Conservation (phyloP, 2,888 invertebrate genomes). For the Dicranocentrus wangi region DNA sequence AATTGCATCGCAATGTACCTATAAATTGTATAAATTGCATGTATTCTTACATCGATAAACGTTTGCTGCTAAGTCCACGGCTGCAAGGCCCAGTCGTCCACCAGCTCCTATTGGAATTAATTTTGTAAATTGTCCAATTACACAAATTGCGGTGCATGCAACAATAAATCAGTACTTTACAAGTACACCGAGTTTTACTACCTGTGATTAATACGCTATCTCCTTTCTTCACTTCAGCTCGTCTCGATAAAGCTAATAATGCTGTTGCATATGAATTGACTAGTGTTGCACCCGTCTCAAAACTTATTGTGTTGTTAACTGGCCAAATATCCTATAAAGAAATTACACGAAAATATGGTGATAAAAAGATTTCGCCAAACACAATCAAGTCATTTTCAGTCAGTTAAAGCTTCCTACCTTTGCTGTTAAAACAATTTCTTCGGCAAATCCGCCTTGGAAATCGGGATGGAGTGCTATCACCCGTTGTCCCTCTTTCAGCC, state of each 20-base stretch:
- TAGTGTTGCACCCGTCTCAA: conserved; percentile 79
- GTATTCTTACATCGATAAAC: conserved; percentile 81
- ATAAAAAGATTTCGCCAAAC: no score
- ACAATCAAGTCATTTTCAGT: no score
- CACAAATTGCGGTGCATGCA: no score
- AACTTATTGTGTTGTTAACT: conserved; percentile 77
- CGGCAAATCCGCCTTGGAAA: conserved; percentile 79
- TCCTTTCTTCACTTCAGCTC: conserved; percentile 77
- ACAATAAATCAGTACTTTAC: no score
- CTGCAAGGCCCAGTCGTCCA: conserved; percentile 77
- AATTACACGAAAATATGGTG: conserved; percentile 56
- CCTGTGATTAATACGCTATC: conserved; percentile 81
- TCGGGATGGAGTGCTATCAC: conserved; percentile 79
- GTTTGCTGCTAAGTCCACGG: conserved; percentile 82
- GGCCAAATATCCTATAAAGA: conserved; percentile 79
- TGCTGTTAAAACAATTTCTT: conserved; percentile 78
- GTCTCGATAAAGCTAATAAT: conserved; percentile 79
- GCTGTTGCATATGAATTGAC: conserved; percentile 81
- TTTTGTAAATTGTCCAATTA: no score
- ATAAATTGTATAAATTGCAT: no score
- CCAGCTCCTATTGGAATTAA: no score
- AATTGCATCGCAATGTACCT: no score
- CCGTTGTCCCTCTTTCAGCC: conserved; percentile 78
- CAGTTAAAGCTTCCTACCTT: no score
- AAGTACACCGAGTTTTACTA: not conserved